These are phyloP conservation scores for Pterophyllum scalare DNA, from an alignment of 2,113 vertebrate genomes.

Conservation along the genomic window DNA sequence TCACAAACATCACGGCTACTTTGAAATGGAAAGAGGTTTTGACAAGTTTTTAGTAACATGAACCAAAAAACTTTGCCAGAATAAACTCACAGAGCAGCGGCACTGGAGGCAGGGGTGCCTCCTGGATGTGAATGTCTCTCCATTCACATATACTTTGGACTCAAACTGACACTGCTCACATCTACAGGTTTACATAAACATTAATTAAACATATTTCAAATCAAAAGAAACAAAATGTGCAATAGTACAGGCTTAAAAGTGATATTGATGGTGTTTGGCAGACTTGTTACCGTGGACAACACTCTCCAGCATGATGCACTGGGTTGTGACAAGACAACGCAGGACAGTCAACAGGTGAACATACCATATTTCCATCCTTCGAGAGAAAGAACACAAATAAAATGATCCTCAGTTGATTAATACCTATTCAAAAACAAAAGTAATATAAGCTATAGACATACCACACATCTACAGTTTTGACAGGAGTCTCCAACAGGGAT, in stretches of 20 bases:
- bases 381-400: neutral
- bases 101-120: slow-evolving; percentile 81
- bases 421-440: neutral
- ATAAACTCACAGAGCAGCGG: slow-evolving; percentile 80
- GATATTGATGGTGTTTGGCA: neutral
- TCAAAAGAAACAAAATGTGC: neutral
- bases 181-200: slow-evolving; percentile 38
- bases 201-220: neutral
- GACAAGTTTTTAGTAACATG: neutral
- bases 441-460: slow-evolving; percentile 68
- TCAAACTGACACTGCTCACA: slow-evolving; percentile 82
- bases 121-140: slow-evolving; percentile 74
- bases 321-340: slow-evolving; percentile 70
- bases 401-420: neutral
- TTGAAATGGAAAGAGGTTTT: neutral
- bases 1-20: neutral
- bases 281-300: slow-evolving; percentile 71
- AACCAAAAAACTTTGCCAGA: neutral
- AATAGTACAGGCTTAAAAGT: neutral
- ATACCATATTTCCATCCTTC: slow-evolving; percentile 78
- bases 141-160: slow-evolving; percentile 69
- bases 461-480: slow-evolving; percentile 78
- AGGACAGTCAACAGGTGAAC: slow-evolving; percentile 57
- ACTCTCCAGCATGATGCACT: slow-evolving; percentile 74
- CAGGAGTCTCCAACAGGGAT: slow-evolving; percentile 77